phyloP scores from a whole-genome alignment of 2,113 vertebrate species.

The Erythrocercus mccallii region DNA sequence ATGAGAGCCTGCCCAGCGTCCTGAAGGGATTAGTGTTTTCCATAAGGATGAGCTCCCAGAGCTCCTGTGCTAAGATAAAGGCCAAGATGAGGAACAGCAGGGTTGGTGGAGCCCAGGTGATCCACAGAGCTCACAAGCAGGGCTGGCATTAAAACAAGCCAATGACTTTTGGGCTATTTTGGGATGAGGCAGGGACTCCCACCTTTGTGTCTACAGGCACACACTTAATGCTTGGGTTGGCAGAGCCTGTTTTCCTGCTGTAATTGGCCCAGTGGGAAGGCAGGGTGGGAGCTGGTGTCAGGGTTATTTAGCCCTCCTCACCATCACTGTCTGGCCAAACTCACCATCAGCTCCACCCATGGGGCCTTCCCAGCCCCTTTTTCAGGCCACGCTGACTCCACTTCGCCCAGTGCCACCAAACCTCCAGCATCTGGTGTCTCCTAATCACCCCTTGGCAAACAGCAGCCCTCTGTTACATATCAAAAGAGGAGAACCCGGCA shows the following conservation, averaged over 20 bases:
- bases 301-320: not conserved
- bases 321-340: not conserved
- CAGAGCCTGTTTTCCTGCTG: conserved; percentile 23
- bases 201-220: not conserved
- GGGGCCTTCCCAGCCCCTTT: not conserved
- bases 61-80: not conserved
- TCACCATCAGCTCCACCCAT: not conserved
- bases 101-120: not conserved
- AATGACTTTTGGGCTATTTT: not conserved
- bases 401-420: not conserved
- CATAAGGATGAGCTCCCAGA: not conserved
- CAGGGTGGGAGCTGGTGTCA: not conserved
- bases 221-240: not conserved
- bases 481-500: not conserved
- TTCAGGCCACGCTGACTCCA: not conserved
- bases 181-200: not conserved
- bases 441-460: not conserved
- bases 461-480: not conserved
- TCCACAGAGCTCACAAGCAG: not conserved
- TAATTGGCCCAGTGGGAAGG: not conserved
- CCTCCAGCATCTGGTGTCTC: not conserved
- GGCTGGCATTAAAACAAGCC: not conserved
- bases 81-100: not conserved
- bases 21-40: not conserved
- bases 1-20: not conserved